phyloP scores from a whole-genome alignment of 2,797 vertebrate genomes.

The Calcarius lapponicus region DNA sequence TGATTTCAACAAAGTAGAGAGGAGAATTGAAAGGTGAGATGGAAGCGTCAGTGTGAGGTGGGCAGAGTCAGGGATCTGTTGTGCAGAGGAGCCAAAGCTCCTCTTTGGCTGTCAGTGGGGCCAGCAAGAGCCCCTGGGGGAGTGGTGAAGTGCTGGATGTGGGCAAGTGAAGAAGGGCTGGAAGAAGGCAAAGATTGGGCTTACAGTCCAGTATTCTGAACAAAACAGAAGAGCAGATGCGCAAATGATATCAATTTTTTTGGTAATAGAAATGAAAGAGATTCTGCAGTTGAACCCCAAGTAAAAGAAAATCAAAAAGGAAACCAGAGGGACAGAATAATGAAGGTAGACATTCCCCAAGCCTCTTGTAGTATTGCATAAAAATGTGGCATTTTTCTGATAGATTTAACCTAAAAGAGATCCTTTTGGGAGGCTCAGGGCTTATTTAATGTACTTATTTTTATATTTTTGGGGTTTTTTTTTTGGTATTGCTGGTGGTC shows the following conservation, averaged over 20 bases:
- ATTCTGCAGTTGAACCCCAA: background rate
- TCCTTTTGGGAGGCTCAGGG: background rate
- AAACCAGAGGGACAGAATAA: background rate
- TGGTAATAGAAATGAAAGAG: background rate
- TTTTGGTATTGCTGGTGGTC: background rate
- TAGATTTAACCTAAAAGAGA: background rate
- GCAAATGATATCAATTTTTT: accelerated
- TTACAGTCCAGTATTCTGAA: background rate
- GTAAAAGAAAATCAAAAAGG: background rate
- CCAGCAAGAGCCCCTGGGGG: background rate
- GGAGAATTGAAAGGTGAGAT: background rate
- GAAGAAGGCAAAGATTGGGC: background rate
- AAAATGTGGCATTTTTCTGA: background rate
- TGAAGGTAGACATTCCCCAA: background rate
- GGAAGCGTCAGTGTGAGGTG: background rate
- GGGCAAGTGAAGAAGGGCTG: background rate
- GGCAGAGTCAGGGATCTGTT: background rate
- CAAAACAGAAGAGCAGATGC: background rate
- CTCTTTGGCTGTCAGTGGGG: background rate
- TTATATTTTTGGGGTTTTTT: background rate
- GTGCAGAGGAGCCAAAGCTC: background rate
- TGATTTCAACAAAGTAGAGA: background rate
- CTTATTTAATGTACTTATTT: background rate
- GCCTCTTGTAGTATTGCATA: background rate
- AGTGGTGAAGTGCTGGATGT: background rate